A percentile compares a stretch with the other conserved stretches of the same genome.
Evolutionary conservation across 2,113 vertebrate species (phyloP).

Genomic region (Erythrocebus patas): DNA sequence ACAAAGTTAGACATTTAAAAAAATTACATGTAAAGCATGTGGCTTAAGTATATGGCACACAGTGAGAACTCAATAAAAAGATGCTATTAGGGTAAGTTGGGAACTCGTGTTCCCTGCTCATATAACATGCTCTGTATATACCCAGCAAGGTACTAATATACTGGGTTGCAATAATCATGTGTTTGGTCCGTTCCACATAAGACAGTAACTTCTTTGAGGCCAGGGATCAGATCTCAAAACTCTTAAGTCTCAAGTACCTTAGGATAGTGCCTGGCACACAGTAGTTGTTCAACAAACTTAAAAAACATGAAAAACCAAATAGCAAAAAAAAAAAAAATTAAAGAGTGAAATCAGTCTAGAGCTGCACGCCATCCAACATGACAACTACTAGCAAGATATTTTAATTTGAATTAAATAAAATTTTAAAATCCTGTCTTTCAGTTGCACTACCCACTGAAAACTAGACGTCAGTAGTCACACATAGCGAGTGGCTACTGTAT

Average conservation of each 20-base stretch:
- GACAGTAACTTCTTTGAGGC: slow-evolving; percentile 18
- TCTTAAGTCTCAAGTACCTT: background rate
- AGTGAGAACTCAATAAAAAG: background rate
- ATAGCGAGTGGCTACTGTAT: background rate
- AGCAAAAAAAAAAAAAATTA: background rate
- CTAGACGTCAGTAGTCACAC: background rate
- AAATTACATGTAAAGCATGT: background rate
- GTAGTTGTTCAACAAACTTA: background rate
- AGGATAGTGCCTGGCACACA: background rate
- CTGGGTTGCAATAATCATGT: background rate
- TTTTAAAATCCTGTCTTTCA: background rate
- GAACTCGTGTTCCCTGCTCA: background rate
- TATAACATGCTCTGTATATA: background rate
- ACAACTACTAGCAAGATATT: background rate
- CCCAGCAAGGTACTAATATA: background rate
- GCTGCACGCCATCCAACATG: background rate
- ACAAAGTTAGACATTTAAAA: background rate
- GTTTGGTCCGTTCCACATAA: background rate
- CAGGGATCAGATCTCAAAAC: background rate
- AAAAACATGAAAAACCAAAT: background rate
- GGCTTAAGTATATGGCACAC: background rate
- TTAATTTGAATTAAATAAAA: background rate
- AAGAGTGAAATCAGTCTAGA: background rate
- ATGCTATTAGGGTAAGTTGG: background rate
- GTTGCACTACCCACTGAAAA: background rate